Evolutionary conservation across 2,888 invertebrate species (phyloP), one percentile per base, ranked within the genome.

Genomic region (Meganola albula): DNA sequence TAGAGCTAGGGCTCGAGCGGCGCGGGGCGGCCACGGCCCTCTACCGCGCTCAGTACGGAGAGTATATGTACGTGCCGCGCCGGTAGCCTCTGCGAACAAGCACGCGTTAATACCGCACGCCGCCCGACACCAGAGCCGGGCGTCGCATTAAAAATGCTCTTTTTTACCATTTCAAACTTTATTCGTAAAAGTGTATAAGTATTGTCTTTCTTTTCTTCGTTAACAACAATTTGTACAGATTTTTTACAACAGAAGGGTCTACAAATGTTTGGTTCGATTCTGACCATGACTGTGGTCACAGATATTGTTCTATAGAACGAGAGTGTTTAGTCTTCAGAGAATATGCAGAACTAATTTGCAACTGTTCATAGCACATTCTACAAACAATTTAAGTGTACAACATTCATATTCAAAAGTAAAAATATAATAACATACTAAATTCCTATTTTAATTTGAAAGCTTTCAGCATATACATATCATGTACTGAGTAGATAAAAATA

Each of bases 41-140:
- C 66, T 66, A 69, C 74, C 74, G 62, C 70, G 71, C 83, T 91
- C 90, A 92, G 89, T 91, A 91, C 53, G 91, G 91, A 69, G 87
- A 86, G 82, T 89, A 91, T n/a, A n/a, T n/a, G 87, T 89, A 91
- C 62, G 74, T 74, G 73, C 90, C 91, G 73, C 92, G 90, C 78
- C 91, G 89, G 84, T 83, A 89, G 71, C 88, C 89, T 89, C 91
- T 91, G 87, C 75, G 84, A 88, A 87, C 80, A 87, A 82, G 58
- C 70, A 71, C 63, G 58, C 60, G 64, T 77, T 72, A 71, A 52
- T 59, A 37, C 44, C 37, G 36, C 27, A 41, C 40, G 20, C 32
- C 20, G 24, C 39, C n/a, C 44, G 49, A 44, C 37, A 40, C 47
- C 44, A 51, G 60, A 58, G 55, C 63, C 60, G 65, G 61, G 65